phyloP scores from a whole-genome alignment of 1,140 invertebrate species.

The Hyposmocoma kahamanoa region DNA sequence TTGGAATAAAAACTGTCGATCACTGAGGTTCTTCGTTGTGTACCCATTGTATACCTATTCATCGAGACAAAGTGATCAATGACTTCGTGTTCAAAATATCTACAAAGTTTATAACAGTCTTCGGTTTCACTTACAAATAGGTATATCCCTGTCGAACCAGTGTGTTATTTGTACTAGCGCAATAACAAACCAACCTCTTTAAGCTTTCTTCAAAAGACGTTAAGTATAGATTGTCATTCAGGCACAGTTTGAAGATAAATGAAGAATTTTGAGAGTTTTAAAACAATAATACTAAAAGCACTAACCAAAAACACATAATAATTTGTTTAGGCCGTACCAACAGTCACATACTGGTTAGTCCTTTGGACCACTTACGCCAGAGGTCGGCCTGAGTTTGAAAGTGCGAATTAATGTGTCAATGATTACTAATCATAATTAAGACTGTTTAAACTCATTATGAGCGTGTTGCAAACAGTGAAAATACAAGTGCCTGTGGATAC shows the following conservation, averaged over 20 bases:
- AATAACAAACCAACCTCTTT: constrained; percentile 42
- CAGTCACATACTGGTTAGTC: background rate
- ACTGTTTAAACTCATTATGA: no score
- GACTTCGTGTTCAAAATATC: constrained; percentile 51
- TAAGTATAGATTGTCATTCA: constrained; percentile 31
- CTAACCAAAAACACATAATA: background rate
- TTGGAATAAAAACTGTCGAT: constrained; percentile 50
- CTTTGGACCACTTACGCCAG: background rate
- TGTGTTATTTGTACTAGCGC: constrained; percentile 65
- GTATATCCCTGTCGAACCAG: constrained; percentile 64
- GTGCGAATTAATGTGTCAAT: no score
- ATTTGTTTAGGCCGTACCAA: background rate
- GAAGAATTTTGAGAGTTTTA: background rate
- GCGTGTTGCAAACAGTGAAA: no score
- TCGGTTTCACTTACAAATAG: constrained; percentile 65
- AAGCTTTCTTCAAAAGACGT: constrained; percentile 29
- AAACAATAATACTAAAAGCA: background rate
- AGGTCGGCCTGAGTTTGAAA: background rate
- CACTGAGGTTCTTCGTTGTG: constrained; percentile 32
- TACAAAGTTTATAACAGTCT: constrained; percentile 68
- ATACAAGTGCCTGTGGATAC: no score
- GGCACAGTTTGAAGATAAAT: constrained; percentile 28
- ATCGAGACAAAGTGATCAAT: constrained; percentile 36
- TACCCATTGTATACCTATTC: constrained; percentile 14
- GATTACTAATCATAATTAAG: no score